A percentile compares a stretch with the other conserved stretches of the same genome.
Evolutionary conservation across 1,140 invertebrate genomes (phyloP).

Genomic region (Meloidogyne floridensis): DNA sequence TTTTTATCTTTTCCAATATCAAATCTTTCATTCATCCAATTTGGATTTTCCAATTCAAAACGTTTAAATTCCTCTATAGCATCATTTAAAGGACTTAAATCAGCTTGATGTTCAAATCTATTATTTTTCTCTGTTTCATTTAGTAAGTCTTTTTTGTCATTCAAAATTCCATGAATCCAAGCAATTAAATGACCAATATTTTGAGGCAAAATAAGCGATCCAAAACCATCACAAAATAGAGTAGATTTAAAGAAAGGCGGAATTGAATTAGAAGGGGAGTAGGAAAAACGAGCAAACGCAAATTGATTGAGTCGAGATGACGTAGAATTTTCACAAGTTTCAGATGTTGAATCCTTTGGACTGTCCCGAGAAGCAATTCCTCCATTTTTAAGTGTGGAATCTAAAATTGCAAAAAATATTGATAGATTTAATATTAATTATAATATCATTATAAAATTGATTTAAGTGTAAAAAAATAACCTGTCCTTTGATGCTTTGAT

Average conservation of each 20-base stretch:
- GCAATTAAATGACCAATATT: constrained; percentile 39
- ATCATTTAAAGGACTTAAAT: constrained; percentile 23
- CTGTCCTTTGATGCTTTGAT: neutral
- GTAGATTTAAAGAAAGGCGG: constrained; percentile 46
- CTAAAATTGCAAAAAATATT: neutral
- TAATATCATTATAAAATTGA: no score
- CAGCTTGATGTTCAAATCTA: constrained; percentile 32
- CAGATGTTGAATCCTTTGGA: neutral
- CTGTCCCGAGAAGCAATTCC: neutral
- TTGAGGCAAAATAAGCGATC: constrained; percentile 34
- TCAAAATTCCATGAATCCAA: constrained; percentile 42
- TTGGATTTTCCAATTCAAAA: constrained; percentile 33
- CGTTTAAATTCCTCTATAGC: constrained; percentile 3
- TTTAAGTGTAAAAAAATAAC: neutral
- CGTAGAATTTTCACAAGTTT: neutral
- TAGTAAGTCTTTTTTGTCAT: neutral
- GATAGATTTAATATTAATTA: no score
- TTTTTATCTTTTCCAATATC: constrained; percentile 9
- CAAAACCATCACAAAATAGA: constrained; percentile 29
- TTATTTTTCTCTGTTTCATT: constrained; percentile 7
- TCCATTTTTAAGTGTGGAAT: neutral
- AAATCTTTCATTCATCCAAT: constrained; percentile 36
- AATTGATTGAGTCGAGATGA: constrained; percentile 39
- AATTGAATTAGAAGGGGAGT: constrained; percentile 30
- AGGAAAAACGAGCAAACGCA: constrained; percentile 44